Percentiles rank a stretch among this genome's conserved stretches.
These are phyloP conservation scores for Perca fluviatilis DNA, from an alignment of 2,113 vertebrate species.

Conservation along the genomic window DNA sequence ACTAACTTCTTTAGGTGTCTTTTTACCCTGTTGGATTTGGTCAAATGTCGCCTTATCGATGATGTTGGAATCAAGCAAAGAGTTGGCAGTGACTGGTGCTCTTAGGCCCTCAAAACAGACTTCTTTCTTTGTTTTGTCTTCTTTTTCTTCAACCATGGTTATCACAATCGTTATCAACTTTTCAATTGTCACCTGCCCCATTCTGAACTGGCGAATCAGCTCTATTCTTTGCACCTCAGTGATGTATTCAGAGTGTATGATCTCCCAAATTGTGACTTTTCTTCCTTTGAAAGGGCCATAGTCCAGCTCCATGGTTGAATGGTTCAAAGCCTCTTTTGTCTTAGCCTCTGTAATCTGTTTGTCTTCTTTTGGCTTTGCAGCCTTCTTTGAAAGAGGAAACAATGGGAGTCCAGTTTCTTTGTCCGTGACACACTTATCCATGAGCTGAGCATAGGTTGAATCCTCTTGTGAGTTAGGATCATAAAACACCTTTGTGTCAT, in stretches of 20 bases:
- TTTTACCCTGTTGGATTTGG: conserved; percentile 89
- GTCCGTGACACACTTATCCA: conserved; percentile 87
- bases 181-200: conserved; percentile 92
- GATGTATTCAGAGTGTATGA: conserved; percentile 95
- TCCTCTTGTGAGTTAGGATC: conserved; percentile 88
- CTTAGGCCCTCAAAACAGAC: conserved; percentile 90
- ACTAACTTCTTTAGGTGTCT: conserved; percentile 88
- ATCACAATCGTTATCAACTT: conserved; percentile 92
- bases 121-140: conserved; percentile 84
- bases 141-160: conserved; percentile 90
- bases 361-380: conserved; percentile 85
- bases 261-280: conserved; percentile 93
- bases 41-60: conserved; percentile 89
- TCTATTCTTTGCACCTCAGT: conserved; percentile 91
- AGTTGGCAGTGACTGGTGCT: conserved; percentile 86
- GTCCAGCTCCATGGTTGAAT: conserved; percentile 87
- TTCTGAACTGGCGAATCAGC: conserved; percentile 92
- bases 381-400: conserved; percentile 88
- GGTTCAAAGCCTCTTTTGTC: conserved; percentile 88
- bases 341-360: conserved; percentile 87
- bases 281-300: conserved; percentile 90
- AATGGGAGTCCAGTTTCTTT: conserved; percentile 88
- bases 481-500: conserved; percentile 86
- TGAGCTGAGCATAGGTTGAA: conserved; percentile 88
- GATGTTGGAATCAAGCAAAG: conserved; percentile 88